Evolutionary conservation across 2,888 invertebrate genomes (phyloP).

Genomic region (Zygogramma bicolorata): DNA sequence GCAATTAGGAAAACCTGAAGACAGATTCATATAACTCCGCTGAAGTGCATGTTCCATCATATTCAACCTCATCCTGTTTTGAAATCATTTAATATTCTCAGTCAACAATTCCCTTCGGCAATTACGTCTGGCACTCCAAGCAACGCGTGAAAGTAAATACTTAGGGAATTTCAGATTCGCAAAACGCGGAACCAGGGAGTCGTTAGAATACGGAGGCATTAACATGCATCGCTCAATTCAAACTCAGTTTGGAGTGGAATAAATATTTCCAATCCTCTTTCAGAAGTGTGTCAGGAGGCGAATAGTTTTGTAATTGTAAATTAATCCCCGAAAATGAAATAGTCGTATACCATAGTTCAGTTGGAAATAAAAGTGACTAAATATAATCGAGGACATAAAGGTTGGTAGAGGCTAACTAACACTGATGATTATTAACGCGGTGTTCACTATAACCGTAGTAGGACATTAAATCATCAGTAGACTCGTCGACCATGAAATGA

Average conservation of each 20-base stretch:
- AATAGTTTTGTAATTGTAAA: neutral
- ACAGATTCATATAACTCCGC: no score
- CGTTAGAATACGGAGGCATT: slow-evolving; percentile 30
- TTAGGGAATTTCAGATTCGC: slow-evolving; percentile 24
- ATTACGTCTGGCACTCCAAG: neutral
- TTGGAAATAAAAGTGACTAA: no score
- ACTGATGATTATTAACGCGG: no score
- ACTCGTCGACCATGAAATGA: no score
- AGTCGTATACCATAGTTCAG: no score
- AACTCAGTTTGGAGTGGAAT: neutral
- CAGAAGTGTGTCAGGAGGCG: neutral
- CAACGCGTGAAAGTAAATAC: neutral
- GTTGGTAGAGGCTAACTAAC: no score
- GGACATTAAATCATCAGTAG: no score
- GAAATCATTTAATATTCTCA: neutral
- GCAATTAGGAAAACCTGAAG: no score
- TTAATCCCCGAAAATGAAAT: no score
- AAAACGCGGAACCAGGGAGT: slow-evolving; percentile 32
- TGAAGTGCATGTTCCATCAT: neutral
- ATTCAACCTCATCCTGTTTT: neutral
- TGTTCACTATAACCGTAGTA: no score
- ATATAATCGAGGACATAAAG: no score
- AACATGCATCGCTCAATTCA: slow-evolving; percentile 5
- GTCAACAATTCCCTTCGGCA: neutral
- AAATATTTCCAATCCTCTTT: neutral